A percentile compares a stretch with the other conserved stretches of the same genome.
These are phyloP conservation scores for Pionites leucogaster DNA, from an alignment of 2,113 vertebrate genomes.

Conservation along the genomic window DNA sequence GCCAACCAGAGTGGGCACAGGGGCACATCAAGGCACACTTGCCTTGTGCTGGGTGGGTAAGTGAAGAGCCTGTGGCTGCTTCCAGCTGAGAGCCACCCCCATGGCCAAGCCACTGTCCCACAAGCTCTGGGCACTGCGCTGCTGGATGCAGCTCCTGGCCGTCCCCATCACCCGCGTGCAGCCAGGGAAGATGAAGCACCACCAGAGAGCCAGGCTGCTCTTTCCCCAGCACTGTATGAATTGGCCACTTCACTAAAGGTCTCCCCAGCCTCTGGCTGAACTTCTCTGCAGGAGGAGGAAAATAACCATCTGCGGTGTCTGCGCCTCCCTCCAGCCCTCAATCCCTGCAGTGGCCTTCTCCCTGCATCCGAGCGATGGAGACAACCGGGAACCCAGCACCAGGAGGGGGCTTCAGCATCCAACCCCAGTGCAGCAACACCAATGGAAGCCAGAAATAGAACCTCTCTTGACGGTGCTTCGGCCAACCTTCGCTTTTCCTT, in stretches of 20 bases:
- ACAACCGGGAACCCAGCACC: background rate
- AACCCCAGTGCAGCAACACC: background rate
- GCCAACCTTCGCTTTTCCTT: constrained; percentile 29
- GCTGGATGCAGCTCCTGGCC: background rate
- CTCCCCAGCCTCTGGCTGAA: constrained; percentile 57
- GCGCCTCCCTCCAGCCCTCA: background rate
- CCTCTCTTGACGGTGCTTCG: background rate
- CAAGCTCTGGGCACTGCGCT: accelerated
- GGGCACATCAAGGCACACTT: accelerated
- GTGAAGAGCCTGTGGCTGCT: background rate
- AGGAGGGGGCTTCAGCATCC: background rate
- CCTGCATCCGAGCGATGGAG: background rate
- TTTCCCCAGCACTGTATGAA: background rate
- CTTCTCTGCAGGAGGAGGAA: background rate
- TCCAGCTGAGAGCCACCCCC: background rate
- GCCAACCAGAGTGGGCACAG: background rate
- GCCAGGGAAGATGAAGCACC: background rate
- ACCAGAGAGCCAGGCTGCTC: background rate
- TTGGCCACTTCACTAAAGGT: background rate
- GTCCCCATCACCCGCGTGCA: background rate
- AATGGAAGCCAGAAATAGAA: background rate
- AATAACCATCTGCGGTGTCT: background rate
- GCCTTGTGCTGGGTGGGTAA: accelerated
- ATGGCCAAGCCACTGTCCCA: background rate
- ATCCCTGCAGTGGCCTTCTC: background rate